phyloP scores from a whole-genome alignment of 2,113 vertebrate genomes.

The Odontesthes bonariensis region DNA sequence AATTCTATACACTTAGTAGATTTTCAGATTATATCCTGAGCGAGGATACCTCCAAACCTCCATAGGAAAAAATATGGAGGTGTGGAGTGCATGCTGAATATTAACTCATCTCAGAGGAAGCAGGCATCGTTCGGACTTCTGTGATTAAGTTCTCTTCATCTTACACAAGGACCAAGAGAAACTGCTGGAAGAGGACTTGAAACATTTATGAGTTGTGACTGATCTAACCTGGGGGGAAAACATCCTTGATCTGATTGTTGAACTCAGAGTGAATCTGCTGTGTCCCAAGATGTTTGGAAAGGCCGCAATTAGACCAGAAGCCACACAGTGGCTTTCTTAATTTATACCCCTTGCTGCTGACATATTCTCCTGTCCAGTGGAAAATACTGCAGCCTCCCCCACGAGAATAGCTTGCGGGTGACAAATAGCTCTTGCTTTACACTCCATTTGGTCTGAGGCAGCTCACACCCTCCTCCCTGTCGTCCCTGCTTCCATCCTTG shows the following conservation, averaged over 20 bases:
- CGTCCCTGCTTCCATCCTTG: constrained; percentile 62
- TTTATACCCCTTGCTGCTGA: constrained; percentile 65
- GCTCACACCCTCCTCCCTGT: constrained; percentile 74
- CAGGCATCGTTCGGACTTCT: constrained; percentile 49
- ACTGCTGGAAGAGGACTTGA: constrained; percentile 64
- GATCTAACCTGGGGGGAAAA: constrained; percentile 70
- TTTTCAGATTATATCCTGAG: neutral
- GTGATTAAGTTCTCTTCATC: constrained; percentile 63
- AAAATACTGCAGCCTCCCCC: constrained; percentile 67
- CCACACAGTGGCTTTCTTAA: constrained; percentile 53
- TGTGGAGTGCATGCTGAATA: constrained; percentile 32
- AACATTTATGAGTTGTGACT: constrained; percentile 79
- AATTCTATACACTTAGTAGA: neutral
- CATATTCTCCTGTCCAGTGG: constrained; percentile 63
- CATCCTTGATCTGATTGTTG: constrained; percentile 61
- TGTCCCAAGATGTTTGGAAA: constrained; percentile 47
- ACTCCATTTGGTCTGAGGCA: constrained; percentile 86
- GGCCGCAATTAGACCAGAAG: constrained; percentile 48
- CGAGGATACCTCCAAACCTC: neutral
- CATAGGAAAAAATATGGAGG: neutral
- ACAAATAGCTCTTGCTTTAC: constrained; percentile 88
- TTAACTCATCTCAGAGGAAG: constrained; percentile 53
- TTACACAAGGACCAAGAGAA: constrained; percentile 66
- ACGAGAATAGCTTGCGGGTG: constrained; percentile 83
- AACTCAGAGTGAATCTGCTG: constrained; percentile 56